Evolutionary conservation across 2,113 vertebrate genomes (phyloP).

Genomic region (Ageneiosus marmoratus): DNA sequence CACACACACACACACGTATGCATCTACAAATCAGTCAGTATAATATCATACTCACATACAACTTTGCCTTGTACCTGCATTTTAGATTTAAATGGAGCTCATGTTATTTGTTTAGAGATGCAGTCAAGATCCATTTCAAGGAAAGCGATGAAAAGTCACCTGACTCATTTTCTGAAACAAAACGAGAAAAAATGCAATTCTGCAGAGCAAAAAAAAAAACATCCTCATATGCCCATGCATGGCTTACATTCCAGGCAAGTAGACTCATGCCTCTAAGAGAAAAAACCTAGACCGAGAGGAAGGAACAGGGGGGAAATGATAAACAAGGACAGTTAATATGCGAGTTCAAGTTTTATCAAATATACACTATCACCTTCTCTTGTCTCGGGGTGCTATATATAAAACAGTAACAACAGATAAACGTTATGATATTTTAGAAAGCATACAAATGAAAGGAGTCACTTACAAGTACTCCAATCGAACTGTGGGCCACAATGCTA

Average conservation of each 20-base stretch:
- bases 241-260: conserved; percentile 50
- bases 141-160: neutral
- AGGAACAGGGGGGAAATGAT: neutral
- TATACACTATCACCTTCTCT: neutral
- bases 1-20: conserved; percentile 17
- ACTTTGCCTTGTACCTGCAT: neutral
- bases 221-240: conserved; percentile 37
- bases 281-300: conserved; percentile 10
- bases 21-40: neutral
- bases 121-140: neutral
- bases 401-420: neutral
- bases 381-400: neutral
- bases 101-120: neutral
- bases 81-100: neutral
- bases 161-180: conserved; percentile 24
- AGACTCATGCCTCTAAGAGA: conserved; percentile 39
- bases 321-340: neutral
- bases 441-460: neutral
- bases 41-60: neutral
- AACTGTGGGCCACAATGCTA: neutral
- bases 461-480: neutral
- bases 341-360: too few relatives aligned
- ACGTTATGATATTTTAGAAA: neutral
- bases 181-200: conserved; percentile 9
- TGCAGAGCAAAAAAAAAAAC: neutral